Conservation (phyloP, 2,797 vertebrate species). For the Xiphorhynchus erythropygius region DNA sequence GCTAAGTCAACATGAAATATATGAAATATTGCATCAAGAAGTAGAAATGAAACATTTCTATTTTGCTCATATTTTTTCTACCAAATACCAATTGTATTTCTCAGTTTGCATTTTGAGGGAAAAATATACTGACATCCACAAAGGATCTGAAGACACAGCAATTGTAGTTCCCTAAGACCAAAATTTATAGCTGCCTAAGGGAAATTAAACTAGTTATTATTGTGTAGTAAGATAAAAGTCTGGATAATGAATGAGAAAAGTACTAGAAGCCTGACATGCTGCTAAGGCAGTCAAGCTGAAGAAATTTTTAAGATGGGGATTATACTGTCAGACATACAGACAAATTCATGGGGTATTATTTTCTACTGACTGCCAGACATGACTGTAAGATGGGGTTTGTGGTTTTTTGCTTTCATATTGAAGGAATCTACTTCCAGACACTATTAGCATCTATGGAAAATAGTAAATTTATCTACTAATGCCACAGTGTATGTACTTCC, state of each 20-base stretch:
- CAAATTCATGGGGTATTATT: not conserved
- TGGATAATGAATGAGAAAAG: not conserved
- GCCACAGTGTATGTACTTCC: not conserved
- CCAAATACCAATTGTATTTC: not conserved
- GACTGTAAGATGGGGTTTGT: not conserved
- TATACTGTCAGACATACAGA: not conserved
- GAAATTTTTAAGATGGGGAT: not conserved
- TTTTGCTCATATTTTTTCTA: not conserved
- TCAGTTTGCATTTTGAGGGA: not conserved
- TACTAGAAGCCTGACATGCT: not conserved
- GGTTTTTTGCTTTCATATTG: not conserved
- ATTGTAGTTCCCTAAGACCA: not conserved
- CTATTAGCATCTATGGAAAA: not conserved
- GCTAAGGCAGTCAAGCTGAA: not conserved
- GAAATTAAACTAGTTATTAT: not conserved
- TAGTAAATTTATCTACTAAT: not conserved
- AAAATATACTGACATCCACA: not conserved
- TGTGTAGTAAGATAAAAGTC: not conserved
- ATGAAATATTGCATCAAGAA: not conserved
- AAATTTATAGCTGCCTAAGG: not conserved
- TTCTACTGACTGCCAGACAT: not conserved
- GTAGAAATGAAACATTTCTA: not conserved
- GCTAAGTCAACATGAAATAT: not conserved
- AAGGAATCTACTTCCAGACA: not conserved
- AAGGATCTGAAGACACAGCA: not conserved